Evolutionary conservation across 35 echinoderm and acorn worm species (phyloP).

Genomic region (Anneissia japonica): DNA sequence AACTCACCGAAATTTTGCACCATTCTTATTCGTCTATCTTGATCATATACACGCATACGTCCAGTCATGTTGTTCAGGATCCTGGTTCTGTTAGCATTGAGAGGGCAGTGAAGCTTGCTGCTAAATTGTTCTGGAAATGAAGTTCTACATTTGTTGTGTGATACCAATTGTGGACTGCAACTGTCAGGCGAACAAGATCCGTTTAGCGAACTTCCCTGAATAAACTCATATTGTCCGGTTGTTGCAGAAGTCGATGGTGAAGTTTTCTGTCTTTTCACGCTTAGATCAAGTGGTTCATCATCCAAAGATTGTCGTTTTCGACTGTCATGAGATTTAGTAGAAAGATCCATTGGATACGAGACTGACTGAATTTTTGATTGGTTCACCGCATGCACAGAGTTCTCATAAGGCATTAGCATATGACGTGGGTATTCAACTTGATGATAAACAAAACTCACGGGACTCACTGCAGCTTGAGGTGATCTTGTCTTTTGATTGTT

Average conservation of each 20-base stretch:
- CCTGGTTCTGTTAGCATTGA: neutral
- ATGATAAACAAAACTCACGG: neutral
- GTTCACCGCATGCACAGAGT: too few species aligned
- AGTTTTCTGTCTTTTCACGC: neutral
- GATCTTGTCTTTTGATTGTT: neutral
- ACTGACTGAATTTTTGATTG: too few species aligned
- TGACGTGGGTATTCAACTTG: neutral
- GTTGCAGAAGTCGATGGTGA: neutral
- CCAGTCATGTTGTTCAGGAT: neutral
- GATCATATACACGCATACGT: neutral
- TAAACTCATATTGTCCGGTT: neutral
- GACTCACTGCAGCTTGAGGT: neutral
- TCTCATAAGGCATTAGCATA: neutral
- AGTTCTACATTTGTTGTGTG: neutral
- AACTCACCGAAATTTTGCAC: neutral
- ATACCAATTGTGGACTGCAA: neutral
- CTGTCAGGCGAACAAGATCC: neutral
- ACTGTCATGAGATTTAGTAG: neutral
- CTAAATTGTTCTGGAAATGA: neutral
- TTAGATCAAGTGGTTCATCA: neutral
- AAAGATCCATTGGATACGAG: neutral
- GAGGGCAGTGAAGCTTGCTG: neutral
- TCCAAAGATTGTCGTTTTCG: neutral
- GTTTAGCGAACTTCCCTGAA: neutral
- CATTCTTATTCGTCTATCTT: neutral